Conservation (phyloP, 2,797 vertebrate genomes). For the Anguilla pacifica region DNA sequence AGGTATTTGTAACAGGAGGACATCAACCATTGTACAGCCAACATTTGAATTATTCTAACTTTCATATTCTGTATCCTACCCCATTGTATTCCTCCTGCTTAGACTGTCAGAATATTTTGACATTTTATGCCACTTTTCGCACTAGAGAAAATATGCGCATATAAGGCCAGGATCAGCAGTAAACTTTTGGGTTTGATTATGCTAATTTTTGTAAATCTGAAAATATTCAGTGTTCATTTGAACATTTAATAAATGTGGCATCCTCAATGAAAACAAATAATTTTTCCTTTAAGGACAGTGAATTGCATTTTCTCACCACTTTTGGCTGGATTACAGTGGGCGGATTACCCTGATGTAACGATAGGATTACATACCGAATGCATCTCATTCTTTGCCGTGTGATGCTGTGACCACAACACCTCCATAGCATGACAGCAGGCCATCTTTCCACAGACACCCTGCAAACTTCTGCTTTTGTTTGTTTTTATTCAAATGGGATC, state of each 20-base stretch:
- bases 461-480: neutral
- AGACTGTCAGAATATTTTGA: neutral
- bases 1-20: neutral
- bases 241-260: constrained; percentile 1
- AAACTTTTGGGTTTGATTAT: no score
- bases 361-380: constrained; percentile 11
- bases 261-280: neutral
- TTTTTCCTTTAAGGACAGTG: constrained; percentile 1
- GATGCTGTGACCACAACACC: neutral
- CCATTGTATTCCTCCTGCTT: neutral
- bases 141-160: neutral
- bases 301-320: constrained; percentile 14
- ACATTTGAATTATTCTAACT: neutral
- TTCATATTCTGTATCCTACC: neutral
- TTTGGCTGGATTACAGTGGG: constrained; percentile 20
- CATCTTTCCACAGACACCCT: neutral
- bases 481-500: constrained; percentile 12
- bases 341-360: neutral
- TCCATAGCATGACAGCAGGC: neutral
- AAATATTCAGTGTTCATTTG: neutral
- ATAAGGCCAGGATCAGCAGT: neutral
- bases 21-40: neutral
- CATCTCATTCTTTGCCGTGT: neutral
- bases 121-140: neutral
- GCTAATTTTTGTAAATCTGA: neutral